Evolutionary conservation across 2,888 invertebrate genomes (phyloP).

Genomic region (Heliothis peltigera): DNA sequence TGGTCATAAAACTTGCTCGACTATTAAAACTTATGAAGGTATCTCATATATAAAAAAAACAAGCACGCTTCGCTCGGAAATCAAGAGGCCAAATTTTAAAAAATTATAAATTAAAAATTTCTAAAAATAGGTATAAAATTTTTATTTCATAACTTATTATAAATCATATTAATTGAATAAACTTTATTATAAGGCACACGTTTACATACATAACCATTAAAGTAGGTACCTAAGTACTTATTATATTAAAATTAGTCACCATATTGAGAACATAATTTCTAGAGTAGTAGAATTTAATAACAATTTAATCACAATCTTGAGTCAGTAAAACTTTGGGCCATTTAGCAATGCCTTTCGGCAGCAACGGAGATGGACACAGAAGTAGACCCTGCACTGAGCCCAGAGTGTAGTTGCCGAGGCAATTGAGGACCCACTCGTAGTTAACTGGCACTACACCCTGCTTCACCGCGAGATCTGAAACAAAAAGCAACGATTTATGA

Average conservation of each 20-base stretch:
- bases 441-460: constrained; percentile 83
- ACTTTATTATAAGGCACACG: constrained; percentile 16
- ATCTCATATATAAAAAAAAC: too few relatives aligned
- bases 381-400: constrained; percentile 75
- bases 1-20: too few relatives aligned
- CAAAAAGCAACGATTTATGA: constrained; percentile 13
- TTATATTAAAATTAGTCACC: constrained; percentile 20
- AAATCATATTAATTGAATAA: constrained; percentile 30
- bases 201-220: constrained; percentile 23
- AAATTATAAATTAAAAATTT: constrained; percentile 20
- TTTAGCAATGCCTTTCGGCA: constrained; percentile 65
- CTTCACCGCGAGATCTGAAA: constrained; percentile 82
- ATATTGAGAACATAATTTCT: constrained; percentile 12
- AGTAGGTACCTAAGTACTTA: constrained; percentile 20
- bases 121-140: constrained; percentile 33
- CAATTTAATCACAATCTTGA: constrained; percentile 66
- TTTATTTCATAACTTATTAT: constrained; percentile 44
- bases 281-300: constrained; percentile 19
- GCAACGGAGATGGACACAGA: constrained; percentile 76
- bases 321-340: constrained; percentile 77
- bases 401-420: constrained; percentile 80
- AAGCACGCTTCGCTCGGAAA: too few relatives aligned
- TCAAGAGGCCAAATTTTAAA: too few relatives aligned
- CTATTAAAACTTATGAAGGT: too few relatives aligned
- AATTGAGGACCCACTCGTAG: constrained; percentile 87